Evolutionary conservation across 2,113 vertebrate species (phyloP).

Genomic region (Chaetops frenatus): DNA sequence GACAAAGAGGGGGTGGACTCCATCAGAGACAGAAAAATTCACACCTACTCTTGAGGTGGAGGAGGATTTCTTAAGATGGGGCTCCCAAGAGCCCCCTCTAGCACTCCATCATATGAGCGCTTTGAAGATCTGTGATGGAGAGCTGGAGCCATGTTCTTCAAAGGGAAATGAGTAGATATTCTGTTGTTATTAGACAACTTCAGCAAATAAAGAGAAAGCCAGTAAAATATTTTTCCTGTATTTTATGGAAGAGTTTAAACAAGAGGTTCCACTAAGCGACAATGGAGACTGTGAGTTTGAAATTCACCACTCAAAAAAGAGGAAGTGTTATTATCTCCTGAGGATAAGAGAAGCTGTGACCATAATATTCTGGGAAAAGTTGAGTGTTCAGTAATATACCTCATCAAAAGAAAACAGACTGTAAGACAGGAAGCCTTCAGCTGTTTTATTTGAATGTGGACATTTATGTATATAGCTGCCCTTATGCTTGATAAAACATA

Average conservation of each 20-base stretch:
- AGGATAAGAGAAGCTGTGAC: background rate
- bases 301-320: background rate
- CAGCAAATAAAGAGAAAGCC: background rate
- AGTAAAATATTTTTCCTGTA: background rate
- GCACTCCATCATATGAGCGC: background rate
- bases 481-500: background rate
- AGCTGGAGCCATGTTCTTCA: constrained; percentile 32
- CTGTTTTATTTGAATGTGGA: background rate
- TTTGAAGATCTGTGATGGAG: constrained; percentile 52
- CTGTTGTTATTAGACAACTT: background rate
- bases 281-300: background rate
- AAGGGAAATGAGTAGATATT: background rate
- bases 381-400: background rate
- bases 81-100: constrained; percentile 36
- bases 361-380: background rate
- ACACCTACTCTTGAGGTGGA: constrained; percentile 18
- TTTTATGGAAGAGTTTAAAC: background rate
- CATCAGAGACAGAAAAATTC: constrained; percentile 7
- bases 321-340: background rate
- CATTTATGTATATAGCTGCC: background rate
- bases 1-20: constrained; percentile 50
- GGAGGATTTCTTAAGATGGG: constrained; percentile 42
- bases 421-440: background rate
- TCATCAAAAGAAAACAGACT: background rate
- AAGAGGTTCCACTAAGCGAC: background rate